Evolutionary conservation across 2,113 vertebrate species (phyloP), one percentile per base, ranked within the genome.

Genomic region (Pseudois nayaur): DNA sequence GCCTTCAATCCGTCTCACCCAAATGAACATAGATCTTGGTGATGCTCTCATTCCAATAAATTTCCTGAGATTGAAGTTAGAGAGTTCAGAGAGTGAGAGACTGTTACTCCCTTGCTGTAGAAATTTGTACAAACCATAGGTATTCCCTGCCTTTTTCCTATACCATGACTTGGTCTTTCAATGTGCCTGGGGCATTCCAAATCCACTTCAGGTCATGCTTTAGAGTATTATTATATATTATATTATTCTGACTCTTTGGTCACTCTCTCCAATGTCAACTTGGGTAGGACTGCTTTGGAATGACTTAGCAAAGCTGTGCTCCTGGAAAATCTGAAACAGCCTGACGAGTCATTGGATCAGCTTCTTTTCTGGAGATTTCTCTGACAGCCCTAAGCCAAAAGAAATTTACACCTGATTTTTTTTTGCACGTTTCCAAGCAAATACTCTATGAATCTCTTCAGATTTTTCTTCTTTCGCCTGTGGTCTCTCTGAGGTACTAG

Each of bases 261-360:
- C 93, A 89, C 71, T 97, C 71, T 97, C 95, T 98, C 97, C 97
- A 98, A 76, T 94, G 94, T 98, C 96, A 97, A 93, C 96, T 97
- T 97, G 87, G 60, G 94, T 97, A 93, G 55, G 92, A 71, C 23
- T 83, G 55, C 97, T 97, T 97, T 97, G 96, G 96, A 98, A 97
- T 98, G 98, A 97, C 97, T 97, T 98, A 96, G 94, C 93, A 97
- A 98, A 95, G 96, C 86, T 87, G 48, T 43, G 79, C 88, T 97
- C 93, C 93, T 93, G 97, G 97, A 98, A 98, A 98, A 96, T 97
- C 95, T 97, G 98, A 98, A 98, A 91, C 55, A 91, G 67, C 33
- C 59, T 95, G 95, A 94, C 0, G 55, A 97, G 67, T 95, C 95
- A 83, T 94, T 98, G 96, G 91, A 92, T 92, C 81, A 79, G 76